Percentiles rank a stretch among this genome's conserved stretches.
These are phyloP conservation scores for Boleophthalmus pectinirostris DNA, from an alignment of 2,113 vertebrate species.

Conservation along the genomic window DNA sequence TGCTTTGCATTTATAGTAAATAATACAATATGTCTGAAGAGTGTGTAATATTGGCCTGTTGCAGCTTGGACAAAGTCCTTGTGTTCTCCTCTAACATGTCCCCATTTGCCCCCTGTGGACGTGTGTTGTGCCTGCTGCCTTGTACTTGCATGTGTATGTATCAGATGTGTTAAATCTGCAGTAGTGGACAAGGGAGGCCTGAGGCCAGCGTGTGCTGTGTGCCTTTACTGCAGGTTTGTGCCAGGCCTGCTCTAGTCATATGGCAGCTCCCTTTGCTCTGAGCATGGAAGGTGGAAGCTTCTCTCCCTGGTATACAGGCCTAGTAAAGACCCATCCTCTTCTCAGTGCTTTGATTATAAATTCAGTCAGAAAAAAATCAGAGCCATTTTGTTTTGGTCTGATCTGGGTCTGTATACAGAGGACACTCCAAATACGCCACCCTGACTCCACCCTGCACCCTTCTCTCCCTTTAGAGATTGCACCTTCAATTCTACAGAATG, in stretches of 20 bases:
- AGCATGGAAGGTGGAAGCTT: slow-evolving; percentile 72
- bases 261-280: slow-evolving; percentile 63
- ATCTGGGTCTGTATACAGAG: slow-evolving; percentile 78
- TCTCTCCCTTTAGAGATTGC: slow-evolving; percentile 70
- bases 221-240: slow-evolving; percentile 77
- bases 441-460: slow-evolving; percentile 65
- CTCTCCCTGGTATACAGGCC: slow-evolving; percentile 81
- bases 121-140: slow-evolving; percentile 58
- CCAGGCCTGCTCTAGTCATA: slow-evolving; percentile 58
- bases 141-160: slow-evolving; percentile 74
- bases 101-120: slow-evolving; percentile 61
- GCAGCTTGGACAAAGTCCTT: slow-evolving; percentile 68
- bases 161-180: slow-evolving; percentile 70
- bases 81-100: slow-evolving; percentile 53
- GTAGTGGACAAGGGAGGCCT: slow-evolving; percentile 67
- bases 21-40: slow-evolving; percentile 1
- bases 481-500: slow-evolving; percentile 83
- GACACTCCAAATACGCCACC: slow-evolving; percentile 60
- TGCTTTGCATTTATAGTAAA: not conserved
- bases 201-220: slow-evolving; percentile 55
- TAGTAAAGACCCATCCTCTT: slow-evolving; percentile 43
- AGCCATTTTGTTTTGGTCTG: slow-evolving; percentile 9
- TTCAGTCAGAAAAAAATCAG: slow-evolving; percentile 11
- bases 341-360: slow-evolving; percentile 6
- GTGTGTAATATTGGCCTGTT: slow-evolving; percentile 71